These are phyloP conservation scores for Decapterus maruadsi DNA, from an alignment of 2,797 vertebrate species.

Conservation along the genomic window DNA sequence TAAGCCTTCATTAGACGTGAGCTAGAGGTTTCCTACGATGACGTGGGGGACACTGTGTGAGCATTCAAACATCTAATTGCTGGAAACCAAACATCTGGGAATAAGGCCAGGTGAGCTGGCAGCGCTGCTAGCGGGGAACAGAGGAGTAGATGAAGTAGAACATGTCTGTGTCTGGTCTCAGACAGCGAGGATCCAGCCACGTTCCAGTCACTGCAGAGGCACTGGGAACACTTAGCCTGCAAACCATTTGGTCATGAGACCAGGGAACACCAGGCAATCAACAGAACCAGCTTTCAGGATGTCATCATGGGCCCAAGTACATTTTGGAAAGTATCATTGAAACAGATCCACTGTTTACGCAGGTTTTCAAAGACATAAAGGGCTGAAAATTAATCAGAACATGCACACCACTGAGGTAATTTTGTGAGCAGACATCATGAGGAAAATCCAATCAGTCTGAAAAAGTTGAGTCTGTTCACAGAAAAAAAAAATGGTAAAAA, in stretches of 20 bases:
- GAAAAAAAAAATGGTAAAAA: neutral
- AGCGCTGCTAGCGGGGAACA: conserved; percentile 70
- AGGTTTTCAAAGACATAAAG: conserved; percentile 73
- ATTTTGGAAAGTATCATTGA: conserved; percentile 78
- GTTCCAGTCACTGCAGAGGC: conserved; percentile 69
- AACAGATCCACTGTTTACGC: conserved; percentile 79
- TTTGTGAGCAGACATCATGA: conserved; percentile 55
- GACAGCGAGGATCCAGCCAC: conserved; percentile 55
- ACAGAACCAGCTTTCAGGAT: conserved; percentile 76
- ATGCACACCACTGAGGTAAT: conserved; percentile 41
- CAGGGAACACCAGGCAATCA: conserved; percentile 54
- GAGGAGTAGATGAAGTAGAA: conserved; percentile 77
- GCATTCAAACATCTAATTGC: conserved; percentile 78
- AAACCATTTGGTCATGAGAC: conserved; percentile 70
- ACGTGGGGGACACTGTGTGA: conserved; percentile 56
- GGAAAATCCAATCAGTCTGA: conserved; percentile 58
- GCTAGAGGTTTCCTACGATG: conserved; percentile 68
- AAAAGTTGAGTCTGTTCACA: conserved; percentile 12
- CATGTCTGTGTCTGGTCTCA: conserved; percentile 75
- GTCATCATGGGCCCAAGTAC: conserved; percentile 67
- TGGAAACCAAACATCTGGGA: conserved; percentile 81
- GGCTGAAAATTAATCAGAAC: conserved; percentile 62
- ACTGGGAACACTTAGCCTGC: conserved; percentile 67
- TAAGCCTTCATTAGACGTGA: conserved; percentile 75
- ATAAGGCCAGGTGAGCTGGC: conserved; percentile 79